Conservation (phyloP, 2,113 vertebrate species). For the Charina bottae region DNA sequence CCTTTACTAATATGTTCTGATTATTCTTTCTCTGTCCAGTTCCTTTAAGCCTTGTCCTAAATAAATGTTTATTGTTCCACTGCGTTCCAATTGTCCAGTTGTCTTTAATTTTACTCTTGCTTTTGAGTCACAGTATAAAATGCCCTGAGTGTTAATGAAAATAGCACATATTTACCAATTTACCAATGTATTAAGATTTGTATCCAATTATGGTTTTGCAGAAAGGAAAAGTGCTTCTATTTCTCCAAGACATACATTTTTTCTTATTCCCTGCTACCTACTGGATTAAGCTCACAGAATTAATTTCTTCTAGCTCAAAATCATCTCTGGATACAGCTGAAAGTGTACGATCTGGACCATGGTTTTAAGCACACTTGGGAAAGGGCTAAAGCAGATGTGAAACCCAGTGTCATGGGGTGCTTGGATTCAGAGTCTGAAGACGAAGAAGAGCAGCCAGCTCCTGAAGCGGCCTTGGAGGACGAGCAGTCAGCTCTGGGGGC, state of each 20-base stretch:
- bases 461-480: no score
- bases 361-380: background rate
- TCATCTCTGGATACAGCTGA: background rate
- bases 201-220: background rate
- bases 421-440: no score
- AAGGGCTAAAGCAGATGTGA: background rate
- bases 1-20: background rate
- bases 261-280: background rate
- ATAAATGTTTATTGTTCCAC: background rate
- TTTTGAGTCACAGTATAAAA: background rate
- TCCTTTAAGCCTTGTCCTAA: background rate
- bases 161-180: background rate
- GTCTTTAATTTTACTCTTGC: background rate
- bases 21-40: background rate
- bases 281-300: background rate
- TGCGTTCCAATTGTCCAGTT: background rate
- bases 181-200: background rate
- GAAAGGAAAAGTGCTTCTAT: background rate
- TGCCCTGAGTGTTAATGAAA: background rate
- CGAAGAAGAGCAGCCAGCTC: no score
- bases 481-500: no score
- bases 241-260: background rate
- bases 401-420: no score
- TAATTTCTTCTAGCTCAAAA: background rate
- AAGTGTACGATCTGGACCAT: background rate